Base-by-base conservation (phyloP, 1,140 invertebrate species). In the Centruroides sculpturatus region DNA sequence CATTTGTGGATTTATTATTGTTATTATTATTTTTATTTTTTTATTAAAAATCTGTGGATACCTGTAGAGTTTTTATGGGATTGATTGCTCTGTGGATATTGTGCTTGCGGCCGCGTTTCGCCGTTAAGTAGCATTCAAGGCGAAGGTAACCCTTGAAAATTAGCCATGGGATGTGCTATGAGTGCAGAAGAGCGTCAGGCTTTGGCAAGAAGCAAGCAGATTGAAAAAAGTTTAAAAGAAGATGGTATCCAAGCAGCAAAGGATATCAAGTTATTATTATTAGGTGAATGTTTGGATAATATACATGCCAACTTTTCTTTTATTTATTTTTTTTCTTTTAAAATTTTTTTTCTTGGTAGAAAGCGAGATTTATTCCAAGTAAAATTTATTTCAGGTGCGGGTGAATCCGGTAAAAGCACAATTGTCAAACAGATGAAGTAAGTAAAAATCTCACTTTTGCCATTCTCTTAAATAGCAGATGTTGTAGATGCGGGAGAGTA, bases 141-240 rank as follows among this genome's bases (percentile, higher is more conserved):
- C 41, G 41, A 41, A 41, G 41, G 41, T 41, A 41, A 41, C 41
- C 41, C 41, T 41, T 41, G 41, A 41, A 41, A 41, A 41, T 41
- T 41, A 41, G 41, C 13, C 50, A 98, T 98, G 94, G 94, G 94
- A 77, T 98, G 93, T 82, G 92, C 93, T 74, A 92, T 96, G 83
- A 96, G 92, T 73, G 91, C 92, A 70, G 94, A 98, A 79, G 93
- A 98, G 79, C 82, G 93, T 78, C 89, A 89, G 71, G 94, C 94
- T 74, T 80, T 94, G 76, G 92, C 92, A 75, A 83, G 93, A 73
- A 96, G 91, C 82, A 96, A 95, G 79, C 87, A 87, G 77, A 98
- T 99, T 71, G 96, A 99, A 78, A 98, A 92, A 79, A 96, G 97
- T 78, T 82, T 99, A 60, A 99, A 98, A 79, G 95, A 99, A 78